phyloP scores from a whole-genome alignment of 2,888 invertebrate species.

The Dione vanillae region DNA sequence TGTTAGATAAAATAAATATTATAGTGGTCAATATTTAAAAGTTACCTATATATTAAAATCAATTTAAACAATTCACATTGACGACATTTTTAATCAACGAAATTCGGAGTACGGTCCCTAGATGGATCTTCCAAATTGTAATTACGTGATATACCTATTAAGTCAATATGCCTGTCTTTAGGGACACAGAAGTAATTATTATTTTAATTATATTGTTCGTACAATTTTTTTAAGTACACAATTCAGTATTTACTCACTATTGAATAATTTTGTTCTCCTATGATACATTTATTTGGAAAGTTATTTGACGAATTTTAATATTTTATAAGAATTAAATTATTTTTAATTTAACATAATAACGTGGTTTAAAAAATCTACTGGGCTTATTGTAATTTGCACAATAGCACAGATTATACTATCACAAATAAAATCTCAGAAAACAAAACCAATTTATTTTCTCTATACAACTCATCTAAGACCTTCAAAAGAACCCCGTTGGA shows the following conservation, averaged over 20 bases:
- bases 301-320: no score
- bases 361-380: no score
- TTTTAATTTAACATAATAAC: background rate
- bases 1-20: background rate
- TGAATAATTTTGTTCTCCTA: no score
- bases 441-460: background rate
- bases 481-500: background rate
- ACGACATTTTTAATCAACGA: constrained; percentile 21
- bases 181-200: background rate
- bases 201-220: background rate
- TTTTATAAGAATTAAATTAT: no score
- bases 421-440: no score
- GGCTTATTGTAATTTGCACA: no score
- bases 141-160: constrained; percentile 2
- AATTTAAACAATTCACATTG: constrained; percentile 6
- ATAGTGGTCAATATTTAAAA: background rate
- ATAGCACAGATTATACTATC: no score
- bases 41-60: background rate
- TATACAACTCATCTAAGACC: background rate
- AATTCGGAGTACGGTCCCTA: constrained; percentile 12
- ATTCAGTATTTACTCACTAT: no score
- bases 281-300: no score
- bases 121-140: constrained; percentile 4
- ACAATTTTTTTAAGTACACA: no score
- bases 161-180: background rate